Evolutionary conservation across 2,113 vertebrate genomes (phyloP).

Genomic region (Epinephelus cyanopodus): DNA sequence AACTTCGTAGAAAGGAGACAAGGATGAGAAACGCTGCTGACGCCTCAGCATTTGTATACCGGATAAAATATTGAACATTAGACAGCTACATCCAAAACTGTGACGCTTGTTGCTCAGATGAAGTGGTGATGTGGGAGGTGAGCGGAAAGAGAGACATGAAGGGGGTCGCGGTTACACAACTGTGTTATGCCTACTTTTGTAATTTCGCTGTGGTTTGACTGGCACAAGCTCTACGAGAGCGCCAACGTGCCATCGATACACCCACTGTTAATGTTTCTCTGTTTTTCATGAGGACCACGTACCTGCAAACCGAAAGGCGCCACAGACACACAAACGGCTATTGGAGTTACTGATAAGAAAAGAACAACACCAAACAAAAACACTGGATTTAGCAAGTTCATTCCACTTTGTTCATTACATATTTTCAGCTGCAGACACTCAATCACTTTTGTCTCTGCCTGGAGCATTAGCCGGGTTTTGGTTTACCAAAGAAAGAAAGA

Average conservation of each 20-base stretch:
- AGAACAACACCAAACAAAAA: conserved; percentile 28
- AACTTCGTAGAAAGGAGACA: conserved; percentile 18
- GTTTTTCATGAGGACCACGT: background rate
- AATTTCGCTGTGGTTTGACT: conserved; percentile 22
- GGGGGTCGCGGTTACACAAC: conserved; percentile 44
- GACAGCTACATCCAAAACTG: conserved; percentile 32
- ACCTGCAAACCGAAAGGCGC: conserved; percentile 3
- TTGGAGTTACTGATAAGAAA: conserved; percentile 24
- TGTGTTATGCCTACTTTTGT: conserved; percentile 9
- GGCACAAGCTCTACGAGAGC: conserved; percentile 2
- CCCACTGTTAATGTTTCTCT: conserved; percentile 19
- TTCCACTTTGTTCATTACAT: conserved; percentile 8
- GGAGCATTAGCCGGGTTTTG: background rate
- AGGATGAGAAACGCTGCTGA: conserved; percentile 23
- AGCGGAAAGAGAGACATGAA: conserved; percentile 30
- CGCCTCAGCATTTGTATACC: conserved; percentile 16
- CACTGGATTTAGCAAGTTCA: conserved; percentile 15
- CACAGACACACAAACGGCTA: conserved; percentile 5
- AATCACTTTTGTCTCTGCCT: background rate
- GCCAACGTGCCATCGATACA: conserved; percentile 19
- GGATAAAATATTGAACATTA: conserved; percentile 29
- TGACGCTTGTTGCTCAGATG: conserved; percentile 45
- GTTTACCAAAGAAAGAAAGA: background rate
- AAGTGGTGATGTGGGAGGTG: conserved; percentile 46
- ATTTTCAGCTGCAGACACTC: conserved; percentile 9